phyloP scores from a whole-genome alignment of 1,140 invertebrate genomes.

The Zaprionus africanus region DNA sequence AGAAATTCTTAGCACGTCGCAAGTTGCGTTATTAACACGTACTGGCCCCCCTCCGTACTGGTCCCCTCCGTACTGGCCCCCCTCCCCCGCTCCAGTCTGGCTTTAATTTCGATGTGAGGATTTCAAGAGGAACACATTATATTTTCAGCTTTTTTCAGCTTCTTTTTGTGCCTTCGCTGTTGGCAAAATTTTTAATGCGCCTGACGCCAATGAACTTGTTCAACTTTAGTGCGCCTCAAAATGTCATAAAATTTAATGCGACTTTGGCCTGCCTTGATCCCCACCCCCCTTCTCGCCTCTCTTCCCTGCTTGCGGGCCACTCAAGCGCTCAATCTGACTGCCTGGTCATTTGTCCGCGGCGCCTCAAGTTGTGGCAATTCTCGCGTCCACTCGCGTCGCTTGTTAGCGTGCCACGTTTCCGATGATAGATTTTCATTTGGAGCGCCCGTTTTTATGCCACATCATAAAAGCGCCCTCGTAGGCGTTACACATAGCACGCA shows the following conservation, averaged over 20 bases:
- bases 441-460: slow-evolving; percentile 70
- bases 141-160: not conserved
- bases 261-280: slow-evolving; percentile 9
- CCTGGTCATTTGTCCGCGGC: slow-evolving; percentile 46
- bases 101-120: slow-evolving; percentile 72
- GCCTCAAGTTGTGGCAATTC: not conserved
- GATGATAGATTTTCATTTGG: slow-evolving; percentile 79
- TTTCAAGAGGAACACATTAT: slow-evolving; percentile 43
- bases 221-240: slow-evolving; percentile 73
- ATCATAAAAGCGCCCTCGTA: slow-evolving; percentile 68
- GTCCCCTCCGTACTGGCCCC: not conserved
- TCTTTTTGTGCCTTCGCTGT: not conserved
- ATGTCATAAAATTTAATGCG: slow-evolving; percentile 78
- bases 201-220: slow-evolving; percentile 59
- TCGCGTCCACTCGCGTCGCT: slow-evolving; percentile 28
- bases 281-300: not conserved
- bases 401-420: slow-evolving; percentile 59
- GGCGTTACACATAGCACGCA: slow-evolving; percentile 64
- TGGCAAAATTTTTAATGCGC: slow-evolving; percentile 53
- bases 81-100: slow-evolving; percentile 30
- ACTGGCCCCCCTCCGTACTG: slow-evolving; percentile 51
- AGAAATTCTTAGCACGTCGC: slow-evolving; percentile 65
- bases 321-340: slow-evolving; percentile 52
- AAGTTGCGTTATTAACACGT: slow-evolving; percentile 76
- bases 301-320: not conserved